Evolutionary conservation across 2,888 invertebrate genomes (phyloP).

Genomic region (Polydrusus pterygomalis): DNA sequence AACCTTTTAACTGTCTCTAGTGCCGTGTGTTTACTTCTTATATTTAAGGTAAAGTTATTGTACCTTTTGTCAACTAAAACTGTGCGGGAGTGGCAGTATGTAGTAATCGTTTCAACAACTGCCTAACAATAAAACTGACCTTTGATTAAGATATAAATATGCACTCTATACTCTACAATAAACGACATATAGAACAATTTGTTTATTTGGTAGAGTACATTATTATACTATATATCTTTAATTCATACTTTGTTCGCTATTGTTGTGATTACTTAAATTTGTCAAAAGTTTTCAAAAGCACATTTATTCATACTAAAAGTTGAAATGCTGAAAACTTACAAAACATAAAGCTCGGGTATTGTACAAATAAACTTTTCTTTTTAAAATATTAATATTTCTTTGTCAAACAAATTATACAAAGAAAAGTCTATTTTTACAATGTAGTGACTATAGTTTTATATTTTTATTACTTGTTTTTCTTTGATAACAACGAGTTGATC

Average conservation of each 20-base stretch:
- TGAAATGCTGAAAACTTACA: not conserved
- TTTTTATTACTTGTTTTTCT: not conserved
- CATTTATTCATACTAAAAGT: not conserved
- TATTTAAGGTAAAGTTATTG: too few relatives aligned
- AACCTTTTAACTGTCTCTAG: too few relatives aligned
- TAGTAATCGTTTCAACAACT: too few relatives aligned
- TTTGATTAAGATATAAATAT: too few relatives aligned
- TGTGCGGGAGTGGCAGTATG: too few relatives aligned
- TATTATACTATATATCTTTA: not conserved
- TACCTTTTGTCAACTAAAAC: too few relatives aligned
- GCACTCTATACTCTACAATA: too few relatives aligned
- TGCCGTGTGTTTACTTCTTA: too few relatives aligned
- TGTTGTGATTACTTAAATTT: slow-evolving; percentile 4
- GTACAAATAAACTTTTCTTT: slow-evolving; percentile 6
- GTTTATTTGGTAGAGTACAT: not conserved
- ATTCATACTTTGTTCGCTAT: not conserved
- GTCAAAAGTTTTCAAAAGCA: slow-evolving; percentile 10
- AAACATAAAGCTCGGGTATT: slow-evolving; percentile 3
- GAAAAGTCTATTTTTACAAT: not conserved
- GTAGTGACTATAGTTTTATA: not conserved
- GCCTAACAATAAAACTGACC: too few relatives aligned
- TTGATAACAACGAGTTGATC: too few relatives aligned
- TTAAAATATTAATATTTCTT: not conserved
- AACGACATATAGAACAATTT: too few relatives aligned
- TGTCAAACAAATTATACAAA: not conserved